phyloP scores from a whole-genome alignment of 2,113 vertebrate species.

The Callorhinus ursinus region DNA sequence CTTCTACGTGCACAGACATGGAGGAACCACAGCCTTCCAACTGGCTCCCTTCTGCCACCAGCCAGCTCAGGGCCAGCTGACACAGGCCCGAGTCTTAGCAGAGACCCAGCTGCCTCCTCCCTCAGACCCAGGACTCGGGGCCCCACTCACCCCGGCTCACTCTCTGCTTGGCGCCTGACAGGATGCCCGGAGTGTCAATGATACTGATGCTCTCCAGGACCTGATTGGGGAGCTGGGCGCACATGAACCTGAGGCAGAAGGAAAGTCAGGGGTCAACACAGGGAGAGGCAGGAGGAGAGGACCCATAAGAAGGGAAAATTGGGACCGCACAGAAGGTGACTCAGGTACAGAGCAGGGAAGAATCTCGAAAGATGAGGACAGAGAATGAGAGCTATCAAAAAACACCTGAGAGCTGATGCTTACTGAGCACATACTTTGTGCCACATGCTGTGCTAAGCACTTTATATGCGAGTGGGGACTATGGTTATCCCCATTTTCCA shows the following conservation, averaged over 20 bases:
- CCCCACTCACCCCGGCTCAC: slow-evolving; percentile 91
- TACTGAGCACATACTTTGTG: background rate
- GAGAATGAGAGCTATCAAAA: background rate
- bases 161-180: slow-evolving; percentile 94
- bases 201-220: slow-evolving; percentile 96
- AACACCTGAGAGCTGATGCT: background rate
- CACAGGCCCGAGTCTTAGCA: background rate
- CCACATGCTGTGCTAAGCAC: background rate
- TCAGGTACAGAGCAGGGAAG: background rate
- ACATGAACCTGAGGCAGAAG: slow-evolving; percentile 89
- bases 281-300: background rate
- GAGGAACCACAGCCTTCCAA: background rate
- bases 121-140: fast-evolving
- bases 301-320: background rate
- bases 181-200: slow-evolving; percentile 93
- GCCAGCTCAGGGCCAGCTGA: background rate
- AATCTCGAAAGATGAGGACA: background rate
- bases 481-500: background rate
- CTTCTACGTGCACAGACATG: background rate
- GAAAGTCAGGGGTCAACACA: background rate
- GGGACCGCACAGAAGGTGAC: background rate
- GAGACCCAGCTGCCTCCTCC: background rate
- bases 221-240: slow-evolving; percentile 93
- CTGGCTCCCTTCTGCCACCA: background rate
- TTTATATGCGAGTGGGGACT: background rate